phyloP scores from a whole-genome alignment of 1,140 invertebrate genomes.

The Aplysia californica region DNA sequence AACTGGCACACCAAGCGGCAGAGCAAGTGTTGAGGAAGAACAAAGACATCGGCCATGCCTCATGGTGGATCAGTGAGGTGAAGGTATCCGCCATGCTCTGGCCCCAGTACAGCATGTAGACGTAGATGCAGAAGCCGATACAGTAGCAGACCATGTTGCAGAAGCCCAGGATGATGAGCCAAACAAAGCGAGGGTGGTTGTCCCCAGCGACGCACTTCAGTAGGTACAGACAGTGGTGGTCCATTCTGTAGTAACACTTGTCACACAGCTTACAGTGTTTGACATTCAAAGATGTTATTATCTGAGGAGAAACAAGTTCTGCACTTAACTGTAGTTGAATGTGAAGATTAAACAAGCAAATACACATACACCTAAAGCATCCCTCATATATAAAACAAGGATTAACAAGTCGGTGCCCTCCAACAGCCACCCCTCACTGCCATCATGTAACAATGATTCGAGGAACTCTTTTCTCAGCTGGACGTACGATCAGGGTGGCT shows the following conservation, averaged over 20 bases:
- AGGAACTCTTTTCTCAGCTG: too few species aligned
- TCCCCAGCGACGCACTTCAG: conserved; percentile 56
- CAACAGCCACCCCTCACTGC: too few species aligned
- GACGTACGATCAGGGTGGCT: too few species aligned
- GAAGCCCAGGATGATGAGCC: conserved; percentile 44
- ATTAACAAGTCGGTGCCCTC: too few species aligned
- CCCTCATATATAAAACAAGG: too few species aligned
- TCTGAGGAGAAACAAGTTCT: too few species aligned
- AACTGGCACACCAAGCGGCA: conserved; percentile 41
- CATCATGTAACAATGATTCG: too few species aligned
- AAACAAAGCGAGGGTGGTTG: conserved; percentile 57
- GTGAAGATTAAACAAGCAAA: too few species aligned
- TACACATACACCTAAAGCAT: too few species aligned
- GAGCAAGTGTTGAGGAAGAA: conserved; percentile 42
- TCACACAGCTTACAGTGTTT: conserved; percentile 63
- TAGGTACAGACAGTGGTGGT: conserved; percentile 65
- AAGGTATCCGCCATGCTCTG: conserved; percentile 13
- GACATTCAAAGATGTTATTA: conserved; percentile 35
- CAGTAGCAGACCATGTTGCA: conserved; percentile 42
- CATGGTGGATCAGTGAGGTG: conserved; percentile 23
- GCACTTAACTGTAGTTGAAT: too few species aligned
- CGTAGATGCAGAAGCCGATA: conserved; percentile 31
- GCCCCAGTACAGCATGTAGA: conserved; percentile 7
- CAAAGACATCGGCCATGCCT: conserved; percentile 46
- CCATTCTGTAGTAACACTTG: conserved; percentile 51